Base-by-base conservation (phyloP, 2,888 invertebrate genomes). In the Acanthosoma haemorrhoidale region DNA sequence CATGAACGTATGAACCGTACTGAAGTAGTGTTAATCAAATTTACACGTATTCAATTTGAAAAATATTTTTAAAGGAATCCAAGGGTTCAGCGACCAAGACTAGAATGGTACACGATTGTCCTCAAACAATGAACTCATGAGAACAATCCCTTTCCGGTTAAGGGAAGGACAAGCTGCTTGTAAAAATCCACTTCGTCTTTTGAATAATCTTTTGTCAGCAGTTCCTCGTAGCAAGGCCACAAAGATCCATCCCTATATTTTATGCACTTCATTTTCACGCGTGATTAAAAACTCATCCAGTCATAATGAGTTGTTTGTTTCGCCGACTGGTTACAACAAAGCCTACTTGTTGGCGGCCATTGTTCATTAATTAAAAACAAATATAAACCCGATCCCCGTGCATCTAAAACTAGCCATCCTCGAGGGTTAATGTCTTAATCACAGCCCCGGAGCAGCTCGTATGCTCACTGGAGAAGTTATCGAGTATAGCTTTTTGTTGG, bases 71-170 rank as follows among this genome's bases (percentile, higher is more conserved):
- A 51, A 51, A 25, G 25, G 51, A 51, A 25, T 25, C 51, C 25
- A 25, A 25, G 21, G 51, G 25, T 51, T 29, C 13, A 51, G 6
- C 13, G 25, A 18, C 43, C 25, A 51, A 25, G 2, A 25, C n/a
- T 25, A 21, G 51, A n/a, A 51, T 51, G 21, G 51, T 51, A 25
- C 51, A 25, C 4, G n/a, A 51, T 51, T 51, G 51, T 51, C 29
- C 51, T 51, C 4, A 25, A 51, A 51, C 51, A 51, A 51, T 51
- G 51, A 51, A 51, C 51, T 25, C 21, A 13, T n/a, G 25, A 51
- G 51, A 51, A 51, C 51, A 51, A 51, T 51, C 51, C 51, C 51
- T 51, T 51, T 51, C 51, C 51, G 51, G 51, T 51, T 51, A 51
- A 51, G 51, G 51, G 51, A 51, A 51, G 51, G 51, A 51, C 51